These are phyloP conservation scores for Phaethornis superciliosus DNA, from an alignment of 2,113 vertebrate species.

Conservation along the genomic window DNA sequence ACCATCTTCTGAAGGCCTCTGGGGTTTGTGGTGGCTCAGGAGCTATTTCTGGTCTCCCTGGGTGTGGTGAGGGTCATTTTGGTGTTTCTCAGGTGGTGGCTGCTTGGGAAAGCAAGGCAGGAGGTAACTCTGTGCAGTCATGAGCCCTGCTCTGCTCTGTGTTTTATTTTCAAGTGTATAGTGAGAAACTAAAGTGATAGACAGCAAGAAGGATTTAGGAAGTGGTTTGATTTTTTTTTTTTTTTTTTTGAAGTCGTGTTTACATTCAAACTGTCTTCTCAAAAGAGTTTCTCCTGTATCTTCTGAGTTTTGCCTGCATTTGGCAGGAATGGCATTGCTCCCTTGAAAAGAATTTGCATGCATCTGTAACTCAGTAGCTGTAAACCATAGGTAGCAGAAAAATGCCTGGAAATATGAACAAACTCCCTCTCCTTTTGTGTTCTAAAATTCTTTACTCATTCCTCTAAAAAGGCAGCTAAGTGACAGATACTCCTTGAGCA, in stretches of 20 bases:
- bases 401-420: not conserved
- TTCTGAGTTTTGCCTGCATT: not conserved
- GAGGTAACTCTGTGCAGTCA: rapidly evolving
- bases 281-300: not conserved
- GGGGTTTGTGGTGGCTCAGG: not conserved
- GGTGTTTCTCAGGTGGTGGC: rapidly evolving
- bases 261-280: not conserved
- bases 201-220: not conserved
- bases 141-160: not conserved
- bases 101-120: not conserved
- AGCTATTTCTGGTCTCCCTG: not conserved
- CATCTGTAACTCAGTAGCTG: not conserved
- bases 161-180: not conserved
- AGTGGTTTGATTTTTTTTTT: not conserved
- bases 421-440: not conserved
- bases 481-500: not conserved
- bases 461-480: not conserved
- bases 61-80: not conserved
- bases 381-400: not conserved
- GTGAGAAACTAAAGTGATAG: not conserved
- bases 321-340: not conserved
- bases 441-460: not conserved
- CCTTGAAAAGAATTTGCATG: not conserved
- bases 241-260: not conserved
- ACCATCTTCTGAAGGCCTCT: not conserved